Evolutionary conservation across 2,113 vertebrate species (phyloP).

Genomic region (Danio rerio): GRCz12tu NC_133178.1:33137001-33137500

Average conservation of each 20-base stretch:
- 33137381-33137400: not conserved
- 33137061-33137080: not conserved
- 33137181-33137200: not conserved
- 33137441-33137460: conserved; percentile 2
- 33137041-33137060: conserved; percentile 33
- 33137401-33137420: conserved; percentile 23
- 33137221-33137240: not conserved
- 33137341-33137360: not conserved
- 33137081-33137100: not conserved
- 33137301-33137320: not conserved
- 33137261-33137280: not conserved
- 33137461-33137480: not conserved
- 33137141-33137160: too few relatives aligned
- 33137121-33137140: not conserved
- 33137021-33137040: conserved; percentile 9
- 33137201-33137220: not conserved
- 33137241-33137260: not conserved
- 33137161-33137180: not conserved
- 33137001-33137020: conserved; percentile 23
- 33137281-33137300: not conserved
- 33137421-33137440: not conserved
- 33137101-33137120: not conserved
- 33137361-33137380: not conserved
- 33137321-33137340: not conserved
- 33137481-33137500: not conserved